Conservation (phyloP, 2,888 invertebrate species). For the Abrostola tripartita region DNA sequence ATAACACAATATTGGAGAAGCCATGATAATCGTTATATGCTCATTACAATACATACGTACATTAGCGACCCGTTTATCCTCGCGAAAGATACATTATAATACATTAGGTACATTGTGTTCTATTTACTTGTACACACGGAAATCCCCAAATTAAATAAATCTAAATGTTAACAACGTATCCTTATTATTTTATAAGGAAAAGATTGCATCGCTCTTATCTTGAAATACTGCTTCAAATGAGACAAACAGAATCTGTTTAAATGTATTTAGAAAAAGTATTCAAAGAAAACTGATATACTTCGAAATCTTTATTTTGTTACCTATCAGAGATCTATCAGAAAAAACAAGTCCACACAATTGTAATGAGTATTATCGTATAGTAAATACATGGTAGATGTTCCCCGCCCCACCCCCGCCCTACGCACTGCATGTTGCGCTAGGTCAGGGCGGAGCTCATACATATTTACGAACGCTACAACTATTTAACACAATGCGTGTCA, state of each 20-base stretch:
- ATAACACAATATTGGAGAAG: too few relatives aligned
- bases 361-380: conserved; percentile 6
- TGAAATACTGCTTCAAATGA: conserved; percentile 6
- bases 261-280: background rate
- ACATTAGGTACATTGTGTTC: conserved; percentile 7
- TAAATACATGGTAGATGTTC: conserved; percentile 30
- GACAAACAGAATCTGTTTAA: background rate
- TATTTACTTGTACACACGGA: conserved; percentile 18
- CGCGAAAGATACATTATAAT: conserved; percentile 5
- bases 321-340: background rate
- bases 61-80: conserved; percentile 8
- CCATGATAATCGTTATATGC: too few relatives aligned
- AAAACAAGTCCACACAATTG: background rate
- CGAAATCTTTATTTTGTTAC: too few relatives aligned
- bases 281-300: too few relatives aligned
- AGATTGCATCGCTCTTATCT: conserved; percentile 7
- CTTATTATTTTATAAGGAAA: conserved; percentile 34
- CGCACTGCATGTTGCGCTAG: conserved; percentile 59
- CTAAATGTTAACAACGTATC: conserved; percentile 16
- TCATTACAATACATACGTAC: background rate
- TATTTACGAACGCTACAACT: conserved; percentile 25
- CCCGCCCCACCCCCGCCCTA: conserved; percentile 32
- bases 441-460: conserved; percentile 53
- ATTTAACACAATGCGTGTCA: conserved; percentile 25
- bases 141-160: conserved; percentile 42